A percentile compares a stretch with the other conserved stretches of the same genome.
Conservation (phyloP, 2,113 vertebrate genomes). For the Polyodon spathula region DNA sequence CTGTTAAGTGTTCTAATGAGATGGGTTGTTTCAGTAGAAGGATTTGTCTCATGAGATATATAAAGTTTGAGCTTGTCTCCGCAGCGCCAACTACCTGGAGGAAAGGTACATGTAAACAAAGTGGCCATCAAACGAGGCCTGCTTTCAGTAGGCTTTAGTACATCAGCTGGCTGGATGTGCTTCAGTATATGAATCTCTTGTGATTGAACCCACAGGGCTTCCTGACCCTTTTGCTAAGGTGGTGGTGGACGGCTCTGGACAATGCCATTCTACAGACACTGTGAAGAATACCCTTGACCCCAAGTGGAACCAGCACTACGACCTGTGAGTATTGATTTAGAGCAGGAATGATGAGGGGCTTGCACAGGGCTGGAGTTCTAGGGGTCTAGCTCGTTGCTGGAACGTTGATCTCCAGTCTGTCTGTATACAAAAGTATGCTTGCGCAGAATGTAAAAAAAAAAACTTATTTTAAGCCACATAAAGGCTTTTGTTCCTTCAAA, state of each 20-base stretch:
- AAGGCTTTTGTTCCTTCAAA: not conserved
- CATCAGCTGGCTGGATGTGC: too few species aligned
- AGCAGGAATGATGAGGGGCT: not conserved
- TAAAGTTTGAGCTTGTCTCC: too few species aligned
- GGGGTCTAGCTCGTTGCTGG: slow-evolving; percentile 14
- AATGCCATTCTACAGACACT: slow-evolving; percentile 98
- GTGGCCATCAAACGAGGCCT: too few species aligned
- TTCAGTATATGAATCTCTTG: too few species aligned
- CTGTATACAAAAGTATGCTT: not conserved
- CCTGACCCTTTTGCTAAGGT: slow-evolving; percentile 98
- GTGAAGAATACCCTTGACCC: slow-evolving; percentile 98
- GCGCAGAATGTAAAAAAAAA: not conserved
- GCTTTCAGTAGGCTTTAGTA: too few species aligned
- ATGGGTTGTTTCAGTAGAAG: too few species aligned
- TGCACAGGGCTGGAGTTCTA: not conserved
- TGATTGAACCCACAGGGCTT: slow-evolving; percentile 61
- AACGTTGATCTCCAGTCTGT: too few species aligned
- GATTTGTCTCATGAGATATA: too few species aligned
- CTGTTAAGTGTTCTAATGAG: too few species aligned
- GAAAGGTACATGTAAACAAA: too few species aligned
- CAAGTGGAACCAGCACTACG: slow-evolving; percentile 99
- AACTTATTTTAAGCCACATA: not conserved
- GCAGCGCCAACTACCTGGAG: too few species aligned
- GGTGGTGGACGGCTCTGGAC: slow-evolving; percentile 94
- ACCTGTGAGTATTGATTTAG: slow-evolving; percentile 70